Evolutionary conservation across 1,140 invertebrate genomes (phyloP), one percentile per base, ranked within the genome.

Genomic region (Ceratina australensis): DNA sequence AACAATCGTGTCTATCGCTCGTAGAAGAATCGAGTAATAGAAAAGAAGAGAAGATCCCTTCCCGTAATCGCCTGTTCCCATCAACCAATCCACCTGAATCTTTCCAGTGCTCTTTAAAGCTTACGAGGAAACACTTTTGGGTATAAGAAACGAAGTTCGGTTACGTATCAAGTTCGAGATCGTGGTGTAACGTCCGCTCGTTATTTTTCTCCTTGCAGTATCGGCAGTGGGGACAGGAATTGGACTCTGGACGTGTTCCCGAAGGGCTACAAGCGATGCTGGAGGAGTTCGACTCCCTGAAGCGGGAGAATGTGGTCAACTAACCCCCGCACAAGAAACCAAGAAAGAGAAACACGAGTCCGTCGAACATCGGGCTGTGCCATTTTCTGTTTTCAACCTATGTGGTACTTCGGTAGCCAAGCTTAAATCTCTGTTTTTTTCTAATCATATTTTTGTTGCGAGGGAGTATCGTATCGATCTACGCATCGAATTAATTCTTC

Each of bases 231-330:
- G 95, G 94, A 67, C 93, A 94, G 82, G 96, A 97, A 80, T 88
- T 98, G 67, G 96, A 96, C 85, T 95, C 96, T 87, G 96, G 96
- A 50, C 93, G 93, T 76, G 92, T 96, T 79, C 96, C 96, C 16
- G 96, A 97, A 80, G 96, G 95, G 50, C 92, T 97, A 66, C 94
- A 97, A 80, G 93, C 94, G 50, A 92, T 97, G 82, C 91, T 97
- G 26, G 95, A 96, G 85, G 96, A 97, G 82, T 88, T 95, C 78
- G 94, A 94, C 49, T 88, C 93, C 61, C 87, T 95, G 13, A 95
- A 95, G 87, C 92, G 93, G 86, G 95, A 95, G 89, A 91, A 92
- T 18, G 78, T 84, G 60, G 83, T 79, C 78, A 81, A 78, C 69
- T 84, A 84, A 71, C 49, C 63, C 63, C 33, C 33, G 64, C 80